phyloP scores from a whole-genome alignment of 2,113 vertebrate species.

The Helogale parvula region DNA sequence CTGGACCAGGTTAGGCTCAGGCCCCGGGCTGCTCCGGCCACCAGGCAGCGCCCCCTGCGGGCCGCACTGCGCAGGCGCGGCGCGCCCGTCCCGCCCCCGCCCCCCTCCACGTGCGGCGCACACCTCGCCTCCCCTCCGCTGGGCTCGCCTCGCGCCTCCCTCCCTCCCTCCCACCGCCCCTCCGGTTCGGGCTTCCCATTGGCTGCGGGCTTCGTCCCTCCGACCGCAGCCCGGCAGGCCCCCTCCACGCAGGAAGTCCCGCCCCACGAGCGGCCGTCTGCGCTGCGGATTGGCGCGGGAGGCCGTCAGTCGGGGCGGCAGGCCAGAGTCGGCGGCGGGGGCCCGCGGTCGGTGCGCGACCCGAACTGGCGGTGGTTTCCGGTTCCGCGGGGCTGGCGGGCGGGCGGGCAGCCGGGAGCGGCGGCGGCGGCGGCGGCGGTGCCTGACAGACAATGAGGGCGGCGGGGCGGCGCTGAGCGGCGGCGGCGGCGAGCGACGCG shows the following conservation, averaged over 20 bases:
- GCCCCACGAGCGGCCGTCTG: not conserved
- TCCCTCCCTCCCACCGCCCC: slow-evolving; percentile 70
- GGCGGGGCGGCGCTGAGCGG: slow-evolving; percentile 78
- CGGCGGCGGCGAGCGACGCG: slow-evolving; percentile 79
- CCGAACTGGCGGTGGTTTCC: slow-evolving; percentile 81
- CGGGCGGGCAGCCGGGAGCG: slow-evolving; percentile 67
- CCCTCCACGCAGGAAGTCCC: slow-evolving; percentile 68
- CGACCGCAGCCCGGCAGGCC: slow-evolving; percentile 82
- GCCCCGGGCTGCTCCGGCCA: accelerated
- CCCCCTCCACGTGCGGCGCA: slow-evolving; percentile 72
- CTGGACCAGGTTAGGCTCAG: not conserved
- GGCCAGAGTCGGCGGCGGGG: slow-evolving; percentile 70
- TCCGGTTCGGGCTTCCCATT: slow-evolving; percentile 81
- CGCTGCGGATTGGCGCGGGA: not conserved
- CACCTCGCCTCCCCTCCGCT: slow-evolving; percentile 36
- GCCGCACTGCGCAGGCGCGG: not conserved
- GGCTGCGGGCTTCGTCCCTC: slow-evolving; percentile 88
- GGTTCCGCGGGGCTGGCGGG: slow-evolving; percentile 80
- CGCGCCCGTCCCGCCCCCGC: not conserved
- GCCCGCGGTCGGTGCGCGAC: slow-evolving; percentile 68
- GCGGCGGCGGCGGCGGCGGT: slow-evolving; percentile 62
- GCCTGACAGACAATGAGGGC: slow-evolving; percentile 84
- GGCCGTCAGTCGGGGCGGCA: slow-evolving; percentile 46
- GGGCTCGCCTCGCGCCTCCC: slow-evolving; percentile 47
- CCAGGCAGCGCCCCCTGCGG: not conserved